Conservation (phyloP, 2,797 vertebrate species). For the Rhinichthys osculus region DNA sequence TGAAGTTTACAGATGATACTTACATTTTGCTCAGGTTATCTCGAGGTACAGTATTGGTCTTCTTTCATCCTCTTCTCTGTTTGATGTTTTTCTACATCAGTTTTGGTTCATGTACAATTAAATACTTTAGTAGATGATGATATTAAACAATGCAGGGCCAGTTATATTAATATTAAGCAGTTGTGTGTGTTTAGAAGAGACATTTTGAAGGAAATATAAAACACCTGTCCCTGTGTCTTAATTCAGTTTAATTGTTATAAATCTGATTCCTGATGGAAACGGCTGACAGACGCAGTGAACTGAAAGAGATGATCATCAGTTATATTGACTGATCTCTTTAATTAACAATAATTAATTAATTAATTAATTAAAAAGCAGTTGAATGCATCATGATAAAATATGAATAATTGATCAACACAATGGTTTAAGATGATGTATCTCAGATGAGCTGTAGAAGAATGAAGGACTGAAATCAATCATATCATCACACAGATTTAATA, state of each 20-base stretch:
- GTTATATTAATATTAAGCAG: neutral
- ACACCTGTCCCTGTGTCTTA: neutral
- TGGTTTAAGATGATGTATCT: neutral
- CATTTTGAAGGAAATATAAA: too few species aligned
- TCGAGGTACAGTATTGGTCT: neutral
- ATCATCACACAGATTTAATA: neutral
- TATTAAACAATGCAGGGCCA: neutral
- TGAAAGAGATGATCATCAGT: neutral
- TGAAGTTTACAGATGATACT: neutral
- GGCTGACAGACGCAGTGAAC: neutral
- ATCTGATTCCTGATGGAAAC: neutral
- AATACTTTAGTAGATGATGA: neutral
- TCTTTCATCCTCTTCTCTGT: neutral
- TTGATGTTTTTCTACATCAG: neutral
- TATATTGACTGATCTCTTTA: neutral
- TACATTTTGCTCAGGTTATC: fast-evolving
- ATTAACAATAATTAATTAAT: neutral
- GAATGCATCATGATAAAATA: neutral
- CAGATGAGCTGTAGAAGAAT: neutral
- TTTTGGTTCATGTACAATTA: neutral
- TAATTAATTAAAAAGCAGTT: too few species aligned
- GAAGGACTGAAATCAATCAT: neutral
- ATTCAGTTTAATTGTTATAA: neutral
- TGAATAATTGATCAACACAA: neutral
- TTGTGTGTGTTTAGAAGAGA: neutral